Conservation (phyloP, 2,888 invertebrate genomes). For the Thereva unica region DNA sequence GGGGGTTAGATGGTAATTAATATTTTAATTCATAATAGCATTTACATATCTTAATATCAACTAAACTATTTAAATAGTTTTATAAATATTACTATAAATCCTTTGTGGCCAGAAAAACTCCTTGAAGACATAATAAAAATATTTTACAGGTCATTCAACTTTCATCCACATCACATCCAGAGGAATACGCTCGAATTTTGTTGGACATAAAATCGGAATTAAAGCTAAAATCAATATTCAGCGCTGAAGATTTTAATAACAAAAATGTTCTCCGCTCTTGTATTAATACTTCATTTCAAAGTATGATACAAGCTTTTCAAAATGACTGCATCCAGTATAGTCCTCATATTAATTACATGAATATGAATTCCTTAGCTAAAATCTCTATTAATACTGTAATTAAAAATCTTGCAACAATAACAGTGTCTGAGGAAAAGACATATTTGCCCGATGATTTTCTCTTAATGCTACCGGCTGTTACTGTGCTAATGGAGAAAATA, state of each 20-base stretch:
- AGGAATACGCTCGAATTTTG: constrained; percentile 51
- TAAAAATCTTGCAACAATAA: constrained; percentile 46
- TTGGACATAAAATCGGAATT: constrained; percentile 56
- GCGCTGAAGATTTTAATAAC: constrained; percentile 60
- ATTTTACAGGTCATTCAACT: constrained; percentile 54
- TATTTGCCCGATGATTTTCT: neutral
- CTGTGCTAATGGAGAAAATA: constrained; percentile 50
- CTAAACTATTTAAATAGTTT: too few species aligned
- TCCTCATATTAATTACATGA: constrained; percentile 58
- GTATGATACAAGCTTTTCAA: constrained; percentile 58
- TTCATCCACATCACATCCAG: constrained; percentile 50
- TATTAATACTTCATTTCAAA: constrained; percentile 61
- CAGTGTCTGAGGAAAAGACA: neutral
- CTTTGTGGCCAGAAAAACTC: neutral
- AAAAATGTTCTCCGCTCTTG: constrained; percentile 60
- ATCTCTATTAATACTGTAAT: constrained; percentile 52
- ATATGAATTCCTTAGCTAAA: constrained; percentile 54
- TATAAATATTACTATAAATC: neutral
- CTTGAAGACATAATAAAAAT: neutral
- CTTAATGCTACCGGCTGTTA: constrained; percentile 41
- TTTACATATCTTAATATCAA: too few species aligned
- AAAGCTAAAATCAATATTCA: constrained; percentile 59
- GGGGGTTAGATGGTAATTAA: too few species aligned
- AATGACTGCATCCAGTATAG: constrained; percentile 57
- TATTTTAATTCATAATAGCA: too few species aligned